A percentile compares a stretch with the other conserved stretches of the same genome.
phyloP scores from a whole-genome alignment of 2,888 invertebrate species.

The Yponomeuta plumbellus region DNA sequence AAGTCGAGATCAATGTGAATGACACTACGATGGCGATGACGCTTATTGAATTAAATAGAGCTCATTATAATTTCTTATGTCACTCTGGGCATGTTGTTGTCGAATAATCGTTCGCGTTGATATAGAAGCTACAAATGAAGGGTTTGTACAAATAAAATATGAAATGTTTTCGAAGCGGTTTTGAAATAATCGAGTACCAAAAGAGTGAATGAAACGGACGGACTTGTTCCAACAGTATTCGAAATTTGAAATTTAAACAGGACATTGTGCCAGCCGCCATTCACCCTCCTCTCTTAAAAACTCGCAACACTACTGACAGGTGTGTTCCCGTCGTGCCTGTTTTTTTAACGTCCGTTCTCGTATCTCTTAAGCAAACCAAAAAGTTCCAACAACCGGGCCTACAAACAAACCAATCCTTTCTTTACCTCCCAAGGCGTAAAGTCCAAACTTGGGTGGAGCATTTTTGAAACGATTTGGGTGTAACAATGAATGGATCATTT shows the following conservation, averaged over 20 bases:
- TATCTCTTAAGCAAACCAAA: slow-evolving; percentile 29
- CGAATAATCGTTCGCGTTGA: background rate
- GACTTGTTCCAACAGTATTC: slow-evolving; percentile 22
- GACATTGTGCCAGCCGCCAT: slow-evolving; percentile 55
- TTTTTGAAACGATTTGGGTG: slow-evolving; percentile 47
- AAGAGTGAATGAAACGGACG: background rate
- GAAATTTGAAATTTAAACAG: slow-evolving; percentile 50
- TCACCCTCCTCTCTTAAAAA: slow-evolving; percentile 71
- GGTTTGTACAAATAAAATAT: background rate
- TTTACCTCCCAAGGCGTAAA: slow-evolving; percentile 21
- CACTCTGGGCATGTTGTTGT: background rate
- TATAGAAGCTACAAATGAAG: background rate
- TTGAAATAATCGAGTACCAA: background rate
- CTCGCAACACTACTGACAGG: slow-evolving; percentile 74
- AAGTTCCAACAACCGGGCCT: slow-evolving; percentile 30
- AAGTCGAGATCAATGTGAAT: slow-evolving; percentile 42
- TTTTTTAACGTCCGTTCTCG: slow-evolving; percentile 74
- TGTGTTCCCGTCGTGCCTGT: slow-evolving; percentile 74
- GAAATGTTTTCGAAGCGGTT: background rate
- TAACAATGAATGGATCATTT: slow-evolving; percentile 72
- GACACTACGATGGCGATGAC: slow-evolving; percentile 33
- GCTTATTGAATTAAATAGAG: slow-evolving; percentile 9
- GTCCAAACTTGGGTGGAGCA: slow-evolving; percentile 32
- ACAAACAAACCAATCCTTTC: background rate
- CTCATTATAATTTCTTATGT: background rate